A percentile compares a stretch with the other conserved stretches of the same genome.
These are phyloP conservation scores for Pterocles orientalis DNA, from an alignment of 2,113 vertebrate genomes.

Conservation along the genomic window DNA sequence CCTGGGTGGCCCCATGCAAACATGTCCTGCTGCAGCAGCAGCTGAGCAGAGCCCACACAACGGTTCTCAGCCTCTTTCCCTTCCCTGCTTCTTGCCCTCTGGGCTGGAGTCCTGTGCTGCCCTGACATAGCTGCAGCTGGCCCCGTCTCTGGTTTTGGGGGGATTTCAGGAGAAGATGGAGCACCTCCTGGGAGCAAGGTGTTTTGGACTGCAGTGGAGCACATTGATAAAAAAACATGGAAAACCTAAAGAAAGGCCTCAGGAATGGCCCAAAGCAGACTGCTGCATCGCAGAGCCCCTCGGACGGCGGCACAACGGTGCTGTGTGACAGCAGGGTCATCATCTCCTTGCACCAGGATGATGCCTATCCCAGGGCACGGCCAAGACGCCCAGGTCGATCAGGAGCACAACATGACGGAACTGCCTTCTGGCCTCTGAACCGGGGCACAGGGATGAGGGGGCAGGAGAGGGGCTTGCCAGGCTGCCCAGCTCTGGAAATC, in stretches of 20 bases:
- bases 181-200: background rate
- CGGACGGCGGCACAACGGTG: background rate
- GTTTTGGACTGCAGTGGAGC: background rate
- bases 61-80: background rate
- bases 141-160: background rate
- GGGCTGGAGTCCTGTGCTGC: background rate
- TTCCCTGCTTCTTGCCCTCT: background rate
- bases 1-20: background rate
- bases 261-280: background rate
- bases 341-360: accelerated
- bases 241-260: background rate
- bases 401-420: background rate
- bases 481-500: background rate
- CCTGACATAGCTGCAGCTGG: background rate
- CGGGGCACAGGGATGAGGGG: too few relatives aligned
- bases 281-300: background rate
- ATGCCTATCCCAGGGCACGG: background rate
- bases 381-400: accelerated
- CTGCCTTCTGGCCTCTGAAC: background rate
- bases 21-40: background rate
- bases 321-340: background rate
- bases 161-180: background rate
- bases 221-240: background rate
- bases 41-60: background rate
- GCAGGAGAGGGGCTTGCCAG: background rate